Evolutionary conservation across 2,888 invertebrate genomes (phyloP).

Genomic region (Thysanoteuthis rhombus): DNA sequence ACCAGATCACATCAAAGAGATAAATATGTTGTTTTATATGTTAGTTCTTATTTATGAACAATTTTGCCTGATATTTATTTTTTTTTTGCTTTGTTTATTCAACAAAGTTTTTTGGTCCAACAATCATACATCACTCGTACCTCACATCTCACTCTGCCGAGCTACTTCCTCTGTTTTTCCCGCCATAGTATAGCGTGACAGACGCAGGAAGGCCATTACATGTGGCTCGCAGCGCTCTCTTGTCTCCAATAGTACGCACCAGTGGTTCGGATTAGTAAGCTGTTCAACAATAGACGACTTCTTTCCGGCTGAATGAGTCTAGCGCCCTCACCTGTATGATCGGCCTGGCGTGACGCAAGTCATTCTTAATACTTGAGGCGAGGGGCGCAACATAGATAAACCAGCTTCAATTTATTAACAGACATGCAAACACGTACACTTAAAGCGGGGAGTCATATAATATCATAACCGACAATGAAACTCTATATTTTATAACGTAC

Average conservation of each 20-base stretch:
- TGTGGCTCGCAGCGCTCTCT: neutral
- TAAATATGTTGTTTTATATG: too few relatives aligned
- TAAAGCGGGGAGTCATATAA: neutral
- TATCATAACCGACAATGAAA: neutral
- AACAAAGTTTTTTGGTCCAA: too few relatives aligned
- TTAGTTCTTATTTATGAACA: too few relatives aligned
- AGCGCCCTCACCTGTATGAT: neutral
- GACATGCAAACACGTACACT: neutral
- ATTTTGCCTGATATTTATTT: too few relatives aligned
- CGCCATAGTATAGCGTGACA: neutral
- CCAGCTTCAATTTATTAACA: neutral
- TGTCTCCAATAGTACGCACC: neutral
- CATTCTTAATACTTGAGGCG: neutral
- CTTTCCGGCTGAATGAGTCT: neutral
- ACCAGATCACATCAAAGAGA: too few relatives aligned
- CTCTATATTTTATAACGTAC: neutral
- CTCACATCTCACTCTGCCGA: neutral
- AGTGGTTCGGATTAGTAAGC: neutral
- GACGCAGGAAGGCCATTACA: neutral
- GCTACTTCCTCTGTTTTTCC: neutral
- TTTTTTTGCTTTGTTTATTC: too few relatives aligned
- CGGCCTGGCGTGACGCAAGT: neutral
- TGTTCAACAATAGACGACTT: neutral
- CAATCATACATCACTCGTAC: neutral
- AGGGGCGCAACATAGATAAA: neutral